These are phyloP conservation scores for Cheumatopsyche charites DNA, from an alignment of 1,140 invertebrate genomes.

Conservation along the genomic window DNA sequence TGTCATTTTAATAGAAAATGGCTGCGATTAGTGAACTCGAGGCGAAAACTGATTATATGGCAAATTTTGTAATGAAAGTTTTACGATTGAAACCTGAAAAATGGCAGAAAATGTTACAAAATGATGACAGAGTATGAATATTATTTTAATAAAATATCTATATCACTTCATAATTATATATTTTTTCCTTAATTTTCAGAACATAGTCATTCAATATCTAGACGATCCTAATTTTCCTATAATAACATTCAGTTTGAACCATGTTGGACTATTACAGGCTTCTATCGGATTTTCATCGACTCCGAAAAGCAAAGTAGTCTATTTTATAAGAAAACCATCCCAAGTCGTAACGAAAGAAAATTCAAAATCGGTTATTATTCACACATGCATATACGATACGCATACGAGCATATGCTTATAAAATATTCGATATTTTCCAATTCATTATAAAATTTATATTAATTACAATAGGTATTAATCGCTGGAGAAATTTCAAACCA, in stretches of 20 bases:
- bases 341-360: conserved; percentile 64
- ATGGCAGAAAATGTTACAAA: conserved; percentile 76
- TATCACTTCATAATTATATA: background rate
- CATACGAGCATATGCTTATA: background rate
- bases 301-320: conserved; percentile 65
- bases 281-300: conserved; percentile 49
- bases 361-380: conserved; percentile 56
- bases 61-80: conserved; percentile 59
- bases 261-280: conserved; percentile 50
- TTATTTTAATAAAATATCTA: background rate
- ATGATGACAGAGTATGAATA: conserved; percentile 62
- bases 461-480: conserved; percentile 60
- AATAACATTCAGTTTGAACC: conserved; percentile 38
- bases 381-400: background rate
- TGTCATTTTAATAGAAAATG: conserved; percentile 6
- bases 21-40: conserved; percentile 29
- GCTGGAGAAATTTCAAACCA: conserved; percentile 81
- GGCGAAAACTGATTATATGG: conserved; percentile 39
- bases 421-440: no score
- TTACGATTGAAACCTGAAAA: conserved; percentile 75
- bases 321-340: conserved; percentile 67
- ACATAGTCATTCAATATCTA: conserved; percentile 34
- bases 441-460: conserved; percentile 12
- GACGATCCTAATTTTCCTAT: conserved; percentile 33
- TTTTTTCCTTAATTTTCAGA: conserved; percentile 17